Conservation (phyloP, 2,113 vertebrate species). For the Natator depressus region DNA sequence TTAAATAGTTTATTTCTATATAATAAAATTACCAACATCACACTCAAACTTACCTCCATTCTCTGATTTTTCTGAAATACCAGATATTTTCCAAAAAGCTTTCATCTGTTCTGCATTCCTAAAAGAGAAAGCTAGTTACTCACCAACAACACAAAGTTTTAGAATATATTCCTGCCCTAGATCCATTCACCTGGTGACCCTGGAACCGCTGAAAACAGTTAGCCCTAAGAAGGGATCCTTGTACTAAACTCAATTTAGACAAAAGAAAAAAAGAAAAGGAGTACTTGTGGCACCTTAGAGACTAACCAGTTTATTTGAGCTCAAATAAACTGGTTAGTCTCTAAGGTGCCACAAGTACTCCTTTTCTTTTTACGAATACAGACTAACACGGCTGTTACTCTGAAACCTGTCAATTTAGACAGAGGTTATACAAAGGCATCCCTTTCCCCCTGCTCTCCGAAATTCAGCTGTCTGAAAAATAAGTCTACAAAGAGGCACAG, state of each 20-base stretch:
- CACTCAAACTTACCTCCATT: conserved; percentile 88
- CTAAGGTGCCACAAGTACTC: too few relatives aligned
- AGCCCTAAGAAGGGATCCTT: not conserved
- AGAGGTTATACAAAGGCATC: not conserved
- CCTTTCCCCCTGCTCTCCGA: not conserved
- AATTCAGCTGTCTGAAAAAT: not conserved
- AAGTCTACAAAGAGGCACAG: not conserved
- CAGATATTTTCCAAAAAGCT: conserved; percentile 93
- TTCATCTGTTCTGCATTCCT: conserved; percentile 98
- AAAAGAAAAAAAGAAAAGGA: too few relatives aligned
- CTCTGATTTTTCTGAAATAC: conserved; percentile 96
- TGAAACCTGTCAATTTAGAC: not conserved
- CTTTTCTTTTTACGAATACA: too few relatives aligned
- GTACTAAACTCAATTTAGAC: not conserved
- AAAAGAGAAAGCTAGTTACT: conserved; percentile 22
- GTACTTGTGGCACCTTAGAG: too few relatives aligned
- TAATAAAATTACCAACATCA: not conserved
- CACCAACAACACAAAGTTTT: not conserved
- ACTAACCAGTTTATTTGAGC: too few relatives aligned
- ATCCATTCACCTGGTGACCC: not conserved
- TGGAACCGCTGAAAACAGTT: not conserved
- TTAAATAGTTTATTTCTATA: not conserved
- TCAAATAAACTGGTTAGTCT: too few relatives aligned
- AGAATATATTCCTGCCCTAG: not conserved
- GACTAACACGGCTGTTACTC: too few relatives aligned